Evolutionary conservation across 2,797 vertebrate species (phyloP), one percentile per base, ranked within the genome.

Genomic region (Chlorospingus flavigularis): DNA sequence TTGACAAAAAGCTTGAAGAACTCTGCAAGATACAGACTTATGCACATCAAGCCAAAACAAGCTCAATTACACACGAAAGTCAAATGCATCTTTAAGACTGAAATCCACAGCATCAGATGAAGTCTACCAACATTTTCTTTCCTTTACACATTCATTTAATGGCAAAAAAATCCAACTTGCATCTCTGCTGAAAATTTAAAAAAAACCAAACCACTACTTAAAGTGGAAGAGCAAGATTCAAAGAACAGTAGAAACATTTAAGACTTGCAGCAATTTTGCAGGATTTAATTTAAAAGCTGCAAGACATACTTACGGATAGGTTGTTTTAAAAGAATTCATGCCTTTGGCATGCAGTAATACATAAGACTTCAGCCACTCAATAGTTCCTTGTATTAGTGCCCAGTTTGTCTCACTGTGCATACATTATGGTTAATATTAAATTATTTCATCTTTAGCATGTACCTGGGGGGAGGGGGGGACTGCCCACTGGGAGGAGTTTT

Each of bases 251-350:
- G 33, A 89, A 81, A 60, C 9, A 10, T 71, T 66, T 62, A 42
- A 71, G 45, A 50, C 53, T 71, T 74, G 82, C 51, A 77, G 25
- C 23, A 17, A 75, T 73, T 92, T 74, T 94, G 62, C 40, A 94
- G 65, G 39, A 55, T 68, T 95, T 92, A 80, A 94, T 74, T 60
- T 90, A 92, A 90, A 88, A 95, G 40, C 70, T 92, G 58, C 57
- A 82, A 90, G 86, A 82, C 57, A 74, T 30, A 72, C 42, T 84
- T 75, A 65, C 0, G 8, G 81, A 82, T 51, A 58, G n/a, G 43
- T 51, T 26, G 40, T 77, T 62, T 19, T 21, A 76, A 57, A 60
- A 85, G 31, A 48, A 78, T 70, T 68, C 80, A 90, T 50, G 68
- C 62, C 60, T 54, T 50, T 67, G 53, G 81, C 71, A 82, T 61